Conservation (phyloP, 2,113 vertebrate genomes). For the Rhinopithecus roxellana region DNA sequence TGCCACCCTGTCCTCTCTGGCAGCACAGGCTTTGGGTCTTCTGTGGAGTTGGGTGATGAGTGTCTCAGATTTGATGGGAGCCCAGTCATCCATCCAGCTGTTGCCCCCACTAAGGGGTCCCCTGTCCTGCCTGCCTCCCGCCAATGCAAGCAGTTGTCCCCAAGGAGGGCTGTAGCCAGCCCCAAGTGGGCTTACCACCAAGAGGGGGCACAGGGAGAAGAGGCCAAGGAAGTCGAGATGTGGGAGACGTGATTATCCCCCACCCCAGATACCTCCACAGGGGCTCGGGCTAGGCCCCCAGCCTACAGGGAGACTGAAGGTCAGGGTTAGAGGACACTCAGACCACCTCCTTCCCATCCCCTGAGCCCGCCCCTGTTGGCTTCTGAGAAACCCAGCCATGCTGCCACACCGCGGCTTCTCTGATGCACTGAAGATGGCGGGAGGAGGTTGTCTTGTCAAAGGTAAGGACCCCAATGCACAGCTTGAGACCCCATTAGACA, state of each 20-base stretch:
- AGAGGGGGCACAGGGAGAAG: neutral
- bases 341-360: neutral
- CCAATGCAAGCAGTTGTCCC: neutral
- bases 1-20: fast-evolving
- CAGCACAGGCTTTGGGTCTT: too few species aligned
- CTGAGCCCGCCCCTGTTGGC: neutral
- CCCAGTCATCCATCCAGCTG: neutral
- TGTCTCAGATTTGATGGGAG: fast-evolving
- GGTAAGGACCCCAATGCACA: neutral
- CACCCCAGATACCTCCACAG: too few species aligned
- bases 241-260: neutral
- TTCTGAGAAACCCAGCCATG: neutral
- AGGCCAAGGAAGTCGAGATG: neutral
- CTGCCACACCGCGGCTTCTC: neutral
- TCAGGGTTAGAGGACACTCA: neutral
- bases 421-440: neutral
- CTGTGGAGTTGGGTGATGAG: neutral
- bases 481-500: neutral
- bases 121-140: neutral
- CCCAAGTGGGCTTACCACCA: neutral
- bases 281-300: neutral
- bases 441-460: neutral
- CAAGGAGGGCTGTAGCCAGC: neutral
- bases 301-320: neutral
- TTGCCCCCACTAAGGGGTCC: too few species aligned